Conservation (phyloP, 2,888 invertebrate species). For the Caenorhabditis sp. region DNA sequence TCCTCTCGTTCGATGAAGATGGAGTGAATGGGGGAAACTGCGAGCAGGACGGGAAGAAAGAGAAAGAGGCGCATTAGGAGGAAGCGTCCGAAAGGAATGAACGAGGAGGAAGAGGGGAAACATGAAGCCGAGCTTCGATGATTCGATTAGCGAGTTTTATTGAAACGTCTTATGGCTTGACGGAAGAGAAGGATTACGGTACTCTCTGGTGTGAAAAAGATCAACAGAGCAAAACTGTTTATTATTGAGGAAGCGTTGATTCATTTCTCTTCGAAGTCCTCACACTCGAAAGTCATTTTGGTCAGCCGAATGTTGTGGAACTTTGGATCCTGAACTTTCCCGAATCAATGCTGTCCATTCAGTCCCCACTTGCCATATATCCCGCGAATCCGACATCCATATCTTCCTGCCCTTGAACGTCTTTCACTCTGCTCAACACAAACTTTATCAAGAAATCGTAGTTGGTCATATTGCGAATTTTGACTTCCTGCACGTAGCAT, state of each 20-base stretch:
- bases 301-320: conserved; percentile 2
- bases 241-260: neutral
- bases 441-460: conserved; percentile 20
- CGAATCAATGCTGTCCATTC: neutral
- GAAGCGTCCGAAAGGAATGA: no score
- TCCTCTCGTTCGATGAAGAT: no score
- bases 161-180: no score
- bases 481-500: neutral
- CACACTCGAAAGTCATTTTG: conserved; percentile 19
- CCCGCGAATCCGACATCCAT: conserved; percentile 17
- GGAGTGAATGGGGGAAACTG: no score
- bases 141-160: no score
- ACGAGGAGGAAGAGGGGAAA: no score
- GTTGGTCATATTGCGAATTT: neutral
- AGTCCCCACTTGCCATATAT: neutral
- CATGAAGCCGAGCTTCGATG: no score
- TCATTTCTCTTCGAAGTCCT: conserved; percentile 2
- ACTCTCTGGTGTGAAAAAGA: neutral
- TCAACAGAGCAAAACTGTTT: neutral
- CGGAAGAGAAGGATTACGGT: neutral
- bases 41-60: no score
- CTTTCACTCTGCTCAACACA: conserved; percentile 8
- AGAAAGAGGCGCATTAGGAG: no score
- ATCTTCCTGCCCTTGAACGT: conserved; percentile 27
- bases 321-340: neutral